Evolutionary conservation across 2,113 vertebrate species (phyloP).

Genomic region (Delphinus delphis): DNA sequence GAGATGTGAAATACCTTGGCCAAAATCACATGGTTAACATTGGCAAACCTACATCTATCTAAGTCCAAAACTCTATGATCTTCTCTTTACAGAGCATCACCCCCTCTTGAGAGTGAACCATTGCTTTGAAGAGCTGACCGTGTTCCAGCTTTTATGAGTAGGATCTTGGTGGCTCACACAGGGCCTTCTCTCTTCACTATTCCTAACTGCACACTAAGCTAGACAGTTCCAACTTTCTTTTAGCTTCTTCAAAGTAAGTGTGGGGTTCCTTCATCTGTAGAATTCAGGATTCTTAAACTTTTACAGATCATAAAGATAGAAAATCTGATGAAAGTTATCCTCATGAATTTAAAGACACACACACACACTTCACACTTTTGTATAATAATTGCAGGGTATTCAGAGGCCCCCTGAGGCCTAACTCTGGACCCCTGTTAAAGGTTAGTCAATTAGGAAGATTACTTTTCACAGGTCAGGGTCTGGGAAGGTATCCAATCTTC

Average conservation of each 20-base stretch:
- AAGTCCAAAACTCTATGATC: not conserved
- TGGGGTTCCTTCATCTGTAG: not conserved
- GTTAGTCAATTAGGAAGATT: not conserved
- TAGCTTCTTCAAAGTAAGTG: not conserved
- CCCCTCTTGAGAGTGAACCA: not conserved
- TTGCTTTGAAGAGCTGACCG: not conserved
- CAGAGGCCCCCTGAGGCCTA: not conserved
- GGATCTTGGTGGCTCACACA: not conserved
- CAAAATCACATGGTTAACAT: not conserved
- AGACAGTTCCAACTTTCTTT: not conserved
- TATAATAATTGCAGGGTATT: not conserved
- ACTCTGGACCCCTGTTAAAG: not conserved
- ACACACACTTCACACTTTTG: not conserved
- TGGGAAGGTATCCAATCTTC: not conserved
- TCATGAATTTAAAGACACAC: not conserved
- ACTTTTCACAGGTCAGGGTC: not conserved
- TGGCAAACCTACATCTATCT: not conserved
- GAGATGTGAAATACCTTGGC: not conserved
- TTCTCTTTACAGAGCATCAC: not conserved
- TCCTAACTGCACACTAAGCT: not conserved
- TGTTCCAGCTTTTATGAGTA: not conserved
- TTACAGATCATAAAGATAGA: not conserved
- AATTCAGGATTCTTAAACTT: not conserved
- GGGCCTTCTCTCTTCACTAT: not conserved
- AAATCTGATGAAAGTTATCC: not conserved